phyloP scores from a whole-genome alignment of 2,797 vertebrate species.

The Coluber constrictor region DNA sequence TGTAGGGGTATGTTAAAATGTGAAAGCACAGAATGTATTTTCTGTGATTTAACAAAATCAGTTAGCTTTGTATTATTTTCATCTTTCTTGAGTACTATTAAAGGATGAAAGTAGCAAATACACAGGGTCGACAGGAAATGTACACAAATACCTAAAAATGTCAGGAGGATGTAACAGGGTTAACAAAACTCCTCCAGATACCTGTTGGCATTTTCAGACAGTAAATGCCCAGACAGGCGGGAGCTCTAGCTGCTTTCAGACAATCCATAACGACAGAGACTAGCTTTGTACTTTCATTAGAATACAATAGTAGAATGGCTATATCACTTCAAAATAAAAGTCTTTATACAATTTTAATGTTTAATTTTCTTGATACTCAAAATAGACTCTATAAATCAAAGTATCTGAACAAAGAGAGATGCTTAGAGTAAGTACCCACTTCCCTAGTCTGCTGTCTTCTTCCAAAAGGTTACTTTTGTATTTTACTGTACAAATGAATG shows the following conservation, averaged over 20 bases:
- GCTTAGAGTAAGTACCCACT: background rate
- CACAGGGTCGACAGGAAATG: slow-evolving; percentile 14
- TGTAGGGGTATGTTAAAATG: slow-evolving; percentile 38
- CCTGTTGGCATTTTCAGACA: slow-evolving; percentile 1
- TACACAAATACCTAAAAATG: background rate
- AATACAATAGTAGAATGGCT: background rate
- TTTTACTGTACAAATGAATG: background rate
- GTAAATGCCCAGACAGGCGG: slow-evolving; percentile 4
- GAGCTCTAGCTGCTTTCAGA: slow-evolving; percentile 14
- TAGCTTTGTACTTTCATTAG: background rate
- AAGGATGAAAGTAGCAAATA: slow-evolving; percentile 9
- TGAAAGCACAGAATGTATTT: slow-evolving; percentile 46
- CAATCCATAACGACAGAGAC: background rate
- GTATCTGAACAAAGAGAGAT: background rate
- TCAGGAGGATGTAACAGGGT: slow-evolving; percentile 9
- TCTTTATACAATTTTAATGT: background rate
- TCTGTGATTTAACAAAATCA: slow-evolving; percentile 48
- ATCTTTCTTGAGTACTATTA: background rate
- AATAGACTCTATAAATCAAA: background rate
- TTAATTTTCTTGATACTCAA: background rate
- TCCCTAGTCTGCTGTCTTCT: background rate
- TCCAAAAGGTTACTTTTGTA: background rate
- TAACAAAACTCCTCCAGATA: slow-evolving; percentile 11
- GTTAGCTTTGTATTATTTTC: slow-evolving; percentile 34
- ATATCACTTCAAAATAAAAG: background rate